phyloP scores from a whole-genome alignment of 2,888 invertebrate genomes.

The Strigamia transsilvanica region DNA sequence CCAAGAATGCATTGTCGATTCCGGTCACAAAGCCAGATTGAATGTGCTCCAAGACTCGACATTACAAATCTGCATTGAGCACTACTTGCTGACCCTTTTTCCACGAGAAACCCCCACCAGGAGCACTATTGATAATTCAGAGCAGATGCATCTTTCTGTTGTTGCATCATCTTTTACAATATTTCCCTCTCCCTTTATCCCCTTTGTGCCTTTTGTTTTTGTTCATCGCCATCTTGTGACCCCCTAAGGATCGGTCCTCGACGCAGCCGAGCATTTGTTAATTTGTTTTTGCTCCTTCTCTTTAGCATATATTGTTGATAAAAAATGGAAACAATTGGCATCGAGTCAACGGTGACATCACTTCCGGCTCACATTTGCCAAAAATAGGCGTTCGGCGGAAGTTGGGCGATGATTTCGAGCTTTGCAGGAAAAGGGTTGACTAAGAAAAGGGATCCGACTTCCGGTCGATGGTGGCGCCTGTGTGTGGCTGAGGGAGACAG shows the following conservation, averaged over 20 bases:
- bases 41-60: background rate
- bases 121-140: background rate
- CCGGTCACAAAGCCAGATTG: too few relatives aligned
- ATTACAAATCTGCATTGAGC: background rate
- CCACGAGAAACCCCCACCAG: background rate
- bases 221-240: conserved; percentile 17
- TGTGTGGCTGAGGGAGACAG: background rate
- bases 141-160: conserved; percentile 29
- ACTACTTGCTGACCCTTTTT: background rate
- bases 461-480: background rate
- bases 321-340: conserved; percentile 38
- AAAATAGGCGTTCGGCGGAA: conserved; percentile 5
- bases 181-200: background rate
- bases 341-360: conserved; percentile 5
- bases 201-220: conserved; percentile 22
- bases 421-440: conserved; percentile 28
- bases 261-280: background rate
- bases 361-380: conserved; percentile 9
- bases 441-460: background rate
- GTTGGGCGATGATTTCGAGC: background rate
- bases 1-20: too few relatives aligned
- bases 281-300: conserved; percentile 20
- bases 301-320: conserved; percentile 28
- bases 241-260: background rate
- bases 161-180: conserved; percentile 31